phyloP scores from a whole-genome alignment of 2,888 invertebrate species.

The Kryphioiulus occultus region DNA sequence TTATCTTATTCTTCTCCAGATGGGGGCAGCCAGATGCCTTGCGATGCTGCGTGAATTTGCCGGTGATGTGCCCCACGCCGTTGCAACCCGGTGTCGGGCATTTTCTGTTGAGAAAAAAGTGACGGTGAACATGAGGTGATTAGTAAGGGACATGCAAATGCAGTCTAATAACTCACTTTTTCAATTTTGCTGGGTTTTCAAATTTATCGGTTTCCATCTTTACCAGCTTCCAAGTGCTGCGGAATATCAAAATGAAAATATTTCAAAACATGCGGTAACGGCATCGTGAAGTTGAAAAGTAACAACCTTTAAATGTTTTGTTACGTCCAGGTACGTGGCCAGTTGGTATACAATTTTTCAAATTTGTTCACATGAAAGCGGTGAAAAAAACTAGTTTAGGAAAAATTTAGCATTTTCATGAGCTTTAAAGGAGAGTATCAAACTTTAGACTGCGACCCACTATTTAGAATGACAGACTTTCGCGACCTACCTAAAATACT shows the following conservation, averaged over 20 bases:
- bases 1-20: constrained; percentile 33
- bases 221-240: background rate
- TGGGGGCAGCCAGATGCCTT: constrained; percentile 60
- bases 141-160: background rate
- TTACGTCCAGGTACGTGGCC: too few relatives aligned
- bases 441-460: too few relatives aligned
- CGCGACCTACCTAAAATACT: too few relatives aligned
- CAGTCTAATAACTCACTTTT: background rate
- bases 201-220: background rate
- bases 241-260: background rate
- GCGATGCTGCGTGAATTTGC: constrained; percentile 76
- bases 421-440: too few relatives aligned
- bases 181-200: background rate
- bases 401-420: too few relatives aligned
- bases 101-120: constrained; percentile 54
- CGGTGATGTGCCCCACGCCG: constrained; percentile 86
- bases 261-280: background rate
- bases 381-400: too few relatives aligned
- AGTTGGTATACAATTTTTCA: too few relatives aligned
- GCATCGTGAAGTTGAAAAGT: too few relatives aligned
- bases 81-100: constrained; percentile 88
- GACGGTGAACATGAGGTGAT: background rate
- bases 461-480: too few relatives aligned
- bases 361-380: too few relatives aligned
- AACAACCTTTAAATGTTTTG: too few relatives aligned